Conservation (phyloP, 2,113 vertebrate species). For the Oostethus manadensis region DNA sequence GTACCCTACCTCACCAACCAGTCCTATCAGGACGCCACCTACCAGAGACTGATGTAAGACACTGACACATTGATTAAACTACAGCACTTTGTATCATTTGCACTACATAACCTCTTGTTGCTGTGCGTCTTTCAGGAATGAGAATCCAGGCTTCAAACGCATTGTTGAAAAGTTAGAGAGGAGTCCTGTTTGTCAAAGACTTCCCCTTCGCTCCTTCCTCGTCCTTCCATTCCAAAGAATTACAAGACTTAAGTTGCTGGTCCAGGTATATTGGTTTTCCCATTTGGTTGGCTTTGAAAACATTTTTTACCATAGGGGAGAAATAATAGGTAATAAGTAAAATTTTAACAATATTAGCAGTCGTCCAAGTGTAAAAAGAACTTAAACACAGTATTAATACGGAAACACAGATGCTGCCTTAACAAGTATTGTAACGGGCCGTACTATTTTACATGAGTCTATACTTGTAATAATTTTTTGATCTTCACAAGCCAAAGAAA, state of each 20-base stretch:
- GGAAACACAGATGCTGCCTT: not conserved
- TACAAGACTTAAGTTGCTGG: conserved; percentile 89
- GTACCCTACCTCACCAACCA: conserved; percentile 97
- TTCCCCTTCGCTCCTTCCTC: conserved; percentile 94
- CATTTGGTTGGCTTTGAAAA: no score
- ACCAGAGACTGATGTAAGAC: conserved; percentile 86
- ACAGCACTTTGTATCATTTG: no score
- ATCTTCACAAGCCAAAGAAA: not conserved
- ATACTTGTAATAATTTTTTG: not conserved
- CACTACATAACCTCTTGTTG: not conserved
- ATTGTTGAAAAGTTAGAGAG: conserved; percentile 85
- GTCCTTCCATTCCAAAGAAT: conserved; percentile 96
- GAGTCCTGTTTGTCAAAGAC: conserved; percentile 84
- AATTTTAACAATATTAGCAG: no score
- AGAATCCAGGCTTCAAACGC: conserved; percentile 80
- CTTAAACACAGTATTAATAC: not conserved
- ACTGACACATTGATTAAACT: not conserved
- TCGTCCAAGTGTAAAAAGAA: no score
- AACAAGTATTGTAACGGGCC: no score
- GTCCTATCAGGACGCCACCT: conserved; percentile 92
- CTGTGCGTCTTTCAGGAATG: conserved; percentile 69
- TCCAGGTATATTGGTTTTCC: conserved; percentile 76
- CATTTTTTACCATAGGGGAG: no score
- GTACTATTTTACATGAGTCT: no score
- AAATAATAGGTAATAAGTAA: no score